These are phyloP conservation scores for Pristionchus maxplancki DNA, from an alignment of 2,888 invertebrate genomes.

Conservation along the genomic window DNA sequence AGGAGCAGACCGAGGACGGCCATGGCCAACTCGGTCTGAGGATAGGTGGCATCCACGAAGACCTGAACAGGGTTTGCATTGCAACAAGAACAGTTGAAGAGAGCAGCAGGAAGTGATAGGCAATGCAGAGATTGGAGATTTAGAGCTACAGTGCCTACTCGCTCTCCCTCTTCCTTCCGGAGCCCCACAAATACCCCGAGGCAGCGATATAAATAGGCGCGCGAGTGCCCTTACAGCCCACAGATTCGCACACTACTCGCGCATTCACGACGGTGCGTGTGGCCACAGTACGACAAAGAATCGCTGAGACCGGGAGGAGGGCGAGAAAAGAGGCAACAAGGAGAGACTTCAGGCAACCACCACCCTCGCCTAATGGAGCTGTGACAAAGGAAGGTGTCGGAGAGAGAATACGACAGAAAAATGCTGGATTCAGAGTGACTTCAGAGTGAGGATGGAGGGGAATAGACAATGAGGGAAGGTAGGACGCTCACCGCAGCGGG, in stretches of 20 bases:
- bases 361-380: constrained; percentile 7
- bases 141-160: no score
- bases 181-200: background rate
- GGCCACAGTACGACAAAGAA: background rate
- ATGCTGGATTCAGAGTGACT: background rate
- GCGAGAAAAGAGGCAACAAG: background rate
- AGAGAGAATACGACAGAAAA: background rate
- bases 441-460: background rate
- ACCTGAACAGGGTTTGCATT: background rate
- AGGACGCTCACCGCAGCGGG: background rate
- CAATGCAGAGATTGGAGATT: no score
- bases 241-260: constrained; percentile 14
- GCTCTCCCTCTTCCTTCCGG: background rate
- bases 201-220: background rate
- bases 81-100: no score
- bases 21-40: constrained; percentile 48
- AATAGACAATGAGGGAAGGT: background rate
- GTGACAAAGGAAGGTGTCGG: background rate
- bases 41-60: constrained; percentile 37
- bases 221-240: background rate
- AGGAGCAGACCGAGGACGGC: constrained; percentile 45
- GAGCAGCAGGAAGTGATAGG: no score
- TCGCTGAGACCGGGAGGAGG: background rate
- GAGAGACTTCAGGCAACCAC: background rate
- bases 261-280: background rate